Percentiles rank a stretch among this genome's conserved stretches.
These are phyloP conservation scores for Epinotia nisella DNA, from an alignment of 2,888 invertebrate species.

Conservation along the genomic window DNA sequence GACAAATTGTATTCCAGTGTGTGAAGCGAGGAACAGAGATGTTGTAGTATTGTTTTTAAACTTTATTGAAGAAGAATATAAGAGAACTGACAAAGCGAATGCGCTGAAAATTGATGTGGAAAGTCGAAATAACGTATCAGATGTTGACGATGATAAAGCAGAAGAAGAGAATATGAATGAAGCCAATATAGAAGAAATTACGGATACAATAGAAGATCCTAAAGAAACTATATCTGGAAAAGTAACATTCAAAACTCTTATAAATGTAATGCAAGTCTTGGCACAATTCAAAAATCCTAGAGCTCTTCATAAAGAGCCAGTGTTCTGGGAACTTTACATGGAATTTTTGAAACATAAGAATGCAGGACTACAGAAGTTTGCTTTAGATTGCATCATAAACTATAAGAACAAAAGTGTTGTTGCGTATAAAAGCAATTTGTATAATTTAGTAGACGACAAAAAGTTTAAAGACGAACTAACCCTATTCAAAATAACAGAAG, in stretches of 20 bases:
- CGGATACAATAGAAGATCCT: conserved; percentile 63
- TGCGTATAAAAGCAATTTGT: conserved; percentile 92
- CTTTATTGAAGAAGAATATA: conserved; percentile 88
- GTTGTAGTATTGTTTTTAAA: conserved; percentile 91
- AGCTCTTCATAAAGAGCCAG: conserved; percentile 90
- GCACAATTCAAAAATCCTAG: conserved; percentile 92
- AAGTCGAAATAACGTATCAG: conserved; percentile 80
- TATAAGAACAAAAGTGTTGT: conserved; percentile 92
- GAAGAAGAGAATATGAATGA: conserved; percentile 61
- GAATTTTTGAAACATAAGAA: conserved; percentile 93
- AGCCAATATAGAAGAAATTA: conserved; percentile 68
- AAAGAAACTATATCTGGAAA: conserved; percentile 73
- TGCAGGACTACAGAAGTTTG: conserved; percentile 91
- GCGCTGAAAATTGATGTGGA: conserved; percentile 84
- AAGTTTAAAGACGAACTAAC: conserved; percentile 94
- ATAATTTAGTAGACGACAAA: conserved; percentile 93
- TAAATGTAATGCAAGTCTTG: conserved; percentile 90
- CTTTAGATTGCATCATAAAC: conserved; percentile 93
- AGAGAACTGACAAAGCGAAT: conserved; percentile 67
- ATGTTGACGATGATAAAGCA: conserved; percentile 61
- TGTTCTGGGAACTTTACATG: conserved; percentile 90
- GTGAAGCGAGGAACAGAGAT: conserved; percentile 92
- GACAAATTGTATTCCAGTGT: conserved; percentile 88
- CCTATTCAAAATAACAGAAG: conserved; percentile 91
- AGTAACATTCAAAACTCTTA: conserved; percentile 81